Conservation (phyloP, 2,113 vertebrate genomes). For the Polyodon spathula region DNA sequence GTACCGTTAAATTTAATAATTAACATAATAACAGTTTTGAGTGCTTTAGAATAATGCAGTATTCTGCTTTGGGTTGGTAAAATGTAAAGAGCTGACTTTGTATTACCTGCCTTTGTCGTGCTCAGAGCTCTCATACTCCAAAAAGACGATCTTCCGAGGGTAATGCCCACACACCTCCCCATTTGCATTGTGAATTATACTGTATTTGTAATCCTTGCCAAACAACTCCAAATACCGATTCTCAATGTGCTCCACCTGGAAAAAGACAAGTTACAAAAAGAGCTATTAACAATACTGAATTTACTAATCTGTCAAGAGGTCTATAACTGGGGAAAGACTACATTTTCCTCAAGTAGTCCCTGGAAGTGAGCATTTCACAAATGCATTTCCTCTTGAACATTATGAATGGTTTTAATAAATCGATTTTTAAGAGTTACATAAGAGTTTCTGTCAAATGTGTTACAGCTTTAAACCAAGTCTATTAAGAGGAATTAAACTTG, state of each 20-base stretch:
- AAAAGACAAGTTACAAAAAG: not conserved
- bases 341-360: no score
- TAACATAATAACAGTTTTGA: not conserved
- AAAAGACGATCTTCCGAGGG: slow-evolving; percentile 82
- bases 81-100: slow-evolving; percentile 18
- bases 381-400: no score
- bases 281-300: no score
- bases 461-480: no score
- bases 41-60: not conserved
- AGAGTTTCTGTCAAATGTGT: no score
- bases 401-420: no score
- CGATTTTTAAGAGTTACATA: no score
- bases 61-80: no score
- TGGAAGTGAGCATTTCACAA: no score
- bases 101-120: slow-evolving; percentile 74
- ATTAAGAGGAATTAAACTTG: no score
- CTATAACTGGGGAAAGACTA: no score
- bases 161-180: slow-evolving; percentile 93
- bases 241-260: slow-evolving; percentile 80
- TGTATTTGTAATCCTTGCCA: slow-evolving; percentile 85
- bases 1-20: not conserved
- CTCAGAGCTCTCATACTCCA: slow-evolving; percentile 79
- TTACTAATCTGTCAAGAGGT: no score
- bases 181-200: slow-evolving; percentile 77
- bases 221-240: slow-evolving; percentile 85